Conservation (phyloP, 2,113 vertebrate genomes). For the Proteles cristata region DNA sequence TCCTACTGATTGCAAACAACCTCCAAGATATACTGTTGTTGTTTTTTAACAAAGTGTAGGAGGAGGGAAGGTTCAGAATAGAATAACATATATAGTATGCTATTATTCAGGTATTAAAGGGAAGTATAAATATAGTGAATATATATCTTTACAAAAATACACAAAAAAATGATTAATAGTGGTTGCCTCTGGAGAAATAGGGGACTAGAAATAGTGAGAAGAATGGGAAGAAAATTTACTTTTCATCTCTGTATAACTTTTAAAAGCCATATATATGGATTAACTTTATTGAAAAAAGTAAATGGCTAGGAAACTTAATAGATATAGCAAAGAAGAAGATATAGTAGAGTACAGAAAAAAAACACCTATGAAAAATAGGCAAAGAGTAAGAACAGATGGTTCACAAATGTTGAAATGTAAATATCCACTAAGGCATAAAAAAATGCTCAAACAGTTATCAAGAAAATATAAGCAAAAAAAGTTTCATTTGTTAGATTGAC, state of each 20-base stretch:
- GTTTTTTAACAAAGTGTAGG: background rate
- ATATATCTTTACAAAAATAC: background rate
- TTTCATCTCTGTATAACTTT: background rate
- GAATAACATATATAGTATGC: background rate
- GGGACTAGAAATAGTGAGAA: background rate
- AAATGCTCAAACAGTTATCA: background rate
- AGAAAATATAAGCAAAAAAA: slow-evolving; percentile 5
- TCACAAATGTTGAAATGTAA: background rate
- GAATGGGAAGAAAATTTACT: slow-evolving; percentile 6
- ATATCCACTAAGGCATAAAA: background rate
- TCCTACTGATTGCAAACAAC: background rate
- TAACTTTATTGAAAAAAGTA: slow-evolving; percentile 10
- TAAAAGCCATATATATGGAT: background rate
- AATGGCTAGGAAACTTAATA: slow-evolving; percentile 1
- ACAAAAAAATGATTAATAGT: background rate
- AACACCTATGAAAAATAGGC: background rate
- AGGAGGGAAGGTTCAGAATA: background rate
- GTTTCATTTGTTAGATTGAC: background rate
- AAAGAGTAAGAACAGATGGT: background rate
- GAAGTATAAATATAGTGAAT: background rate
- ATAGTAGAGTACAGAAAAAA: background rate
- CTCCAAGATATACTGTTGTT: background rate
- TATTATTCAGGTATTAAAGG: background rate
- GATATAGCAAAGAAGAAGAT: background rate
- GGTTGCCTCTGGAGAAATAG: background rate